Base-by-base conservation (phyloP, 2,113 vertebrate species). In the Sitta europaea region DNA sequence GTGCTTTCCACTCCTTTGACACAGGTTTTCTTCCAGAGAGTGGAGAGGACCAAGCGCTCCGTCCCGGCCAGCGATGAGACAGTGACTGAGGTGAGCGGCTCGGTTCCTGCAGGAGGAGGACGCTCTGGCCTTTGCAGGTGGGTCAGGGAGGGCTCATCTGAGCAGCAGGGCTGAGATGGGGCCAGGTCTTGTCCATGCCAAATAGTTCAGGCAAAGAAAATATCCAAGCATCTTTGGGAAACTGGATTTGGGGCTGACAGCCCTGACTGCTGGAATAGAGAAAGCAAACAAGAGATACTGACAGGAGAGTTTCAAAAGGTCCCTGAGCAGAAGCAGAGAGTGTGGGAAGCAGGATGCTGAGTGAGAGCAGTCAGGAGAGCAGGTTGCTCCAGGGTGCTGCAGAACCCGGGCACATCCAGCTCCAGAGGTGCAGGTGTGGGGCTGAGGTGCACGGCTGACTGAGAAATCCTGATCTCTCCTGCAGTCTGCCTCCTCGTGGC, bases 21-120 rank as follows among this genome's bases (percentile, higher is more conserved):
- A 95, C 90, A 92, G 96, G 96, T 79, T 90, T 93, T 86, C 36
- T 89, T 59, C 28, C 63, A 59, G 63, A 63, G 81, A 94, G 94
- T 9, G 74, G 71, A 57, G 76, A 87, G 87, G 93, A 96, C 68
- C 24, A 43, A 74, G 73, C 0, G 14, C 78, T 78, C 36, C 3
- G 0, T 94, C 76, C 72, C 33, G 47, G 59, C 23, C 86, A 45
- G 92, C 38, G 14, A 97, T 97, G 97, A 92, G 92, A 58, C 78
- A 6, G 7, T 97, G 84, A 96, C 62, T 71, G 22, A 86, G 92
- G 95, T 45, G 89, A 90, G 92, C 6, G 0, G 67, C 78, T 93
- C 7, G 12, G 71, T 14, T 81, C 61, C 73, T 6, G 53, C 51
- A 70, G 70, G 63, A 95, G 63, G 53, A 95, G 75, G 86, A 93